A percentile compares a stretch with the other conserved stretches of the same genome.
Evolutionary conservation across 2,113 vertebrate genomes (phyloP).

Genomic region (Tragelaphus imberbis): DNA sequence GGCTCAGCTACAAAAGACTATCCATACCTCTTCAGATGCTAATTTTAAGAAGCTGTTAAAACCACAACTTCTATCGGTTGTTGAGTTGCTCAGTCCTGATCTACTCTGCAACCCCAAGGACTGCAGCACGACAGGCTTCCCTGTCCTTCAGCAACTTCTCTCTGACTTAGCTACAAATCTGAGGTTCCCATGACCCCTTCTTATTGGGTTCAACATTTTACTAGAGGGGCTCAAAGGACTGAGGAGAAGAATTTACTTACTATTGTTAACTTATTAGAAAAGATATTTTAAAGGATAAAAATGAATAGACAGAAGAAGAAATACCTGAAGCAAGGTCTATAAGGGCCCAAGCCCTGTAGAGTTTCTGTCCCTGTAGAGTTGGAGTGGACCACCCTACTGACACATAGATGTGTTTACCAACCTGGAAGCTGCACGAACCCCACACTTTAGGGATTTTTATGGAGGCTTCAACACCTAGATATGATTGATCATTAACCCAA

Average conservation of each 20-base stretch:
- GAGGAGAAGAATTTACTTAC: not conserved
- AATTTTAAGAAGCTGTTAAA: not conserved
- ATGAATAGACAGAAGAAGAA: not conserved
- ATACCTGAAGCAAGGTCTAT: not conserved
- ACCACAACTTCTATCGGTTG: not conserved
- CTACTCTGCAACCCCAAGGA: not conserved
- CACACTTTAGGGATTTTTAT: not conserved
- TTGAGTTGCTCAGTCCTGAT: not conserved
- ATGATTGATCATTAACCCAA: not conserved
- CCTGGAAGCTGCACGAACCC: not conserved
- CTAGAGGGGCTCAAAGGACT: not conserved
- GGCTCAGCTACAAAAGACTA: not conserved
- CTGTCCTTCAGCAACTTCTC: not conserved
- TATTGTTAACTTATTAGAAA: not conserved
- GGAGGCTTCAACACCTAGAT: not conserved
- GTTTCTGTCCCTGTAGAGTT: not conserved
- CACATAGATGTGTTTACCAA: not conserved
- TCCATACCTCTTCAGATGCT: not conserved
- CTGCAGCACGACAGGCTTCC: not conserved
- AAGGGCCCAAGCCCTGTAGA: not conserved
- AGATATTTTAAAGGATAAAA: not conserved
- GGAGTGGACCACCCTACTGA: not conserved
- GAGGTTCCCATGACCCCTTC: not conserved
- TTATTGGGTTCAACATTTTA: not conserved
- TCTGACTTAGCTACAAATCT: not conserved